phyloP scores from a whole-genome alignment of 1,140 invertebrate genomes.

The Pseudomyrmex dendroicus region DNA sequence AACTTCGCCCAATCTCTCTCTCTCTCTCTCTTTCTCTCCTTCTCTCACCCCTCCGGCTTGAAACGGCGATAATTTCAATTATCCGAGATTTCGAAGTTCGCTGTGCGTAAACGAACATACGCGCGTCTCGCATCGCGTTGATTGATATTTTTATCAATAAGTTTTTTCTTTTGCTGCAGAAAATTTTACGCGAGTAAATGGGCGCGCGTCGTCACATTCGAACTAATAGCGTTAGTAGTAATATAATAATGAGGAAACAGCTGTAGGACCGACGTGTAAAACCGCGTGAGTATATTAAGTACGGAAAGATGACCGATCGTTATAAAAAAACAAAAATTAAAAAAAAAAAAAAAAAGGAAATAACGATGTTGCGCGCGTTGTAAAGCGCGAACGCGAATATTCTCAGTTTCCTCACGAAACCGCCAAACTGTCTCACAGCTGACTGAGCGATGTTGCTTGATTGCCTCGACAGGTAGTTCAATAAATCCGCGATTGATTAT shows the following conservation, averaged over 20 bases:
- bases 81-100: neutral
- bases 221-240: slow-evolving; percentile 2
- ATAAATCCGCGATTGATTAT: slow-evolving; percentile 59
- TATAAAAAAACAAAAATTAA: neutral
- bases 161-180: neutral
- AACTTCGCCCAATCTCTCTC: neutral
- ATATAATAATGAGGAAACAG: neutral
- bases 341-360: too few relatives aligned
- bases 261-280: neutral
- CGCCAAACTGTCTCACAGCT: slow-evolving; percentile 26
- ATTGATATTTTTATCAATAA: slow-evolving; percentile 15
- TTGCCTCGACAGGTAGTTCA: slow-evolving; percentile 27
- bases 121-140: neutral
- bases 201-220: neutral
- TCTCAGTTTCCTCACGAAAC: slow-evolving; percentile 9
- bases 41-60: neutral
- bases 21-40: too few relatives aligned
- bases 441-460: slow-evolving; percentile 31
- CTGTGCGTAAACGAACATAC: neutral
- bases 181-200: neutral
- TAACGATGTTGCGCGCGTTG: too few relatives aligned
- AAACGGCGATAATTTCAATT: neutral
- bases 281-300: neutral
- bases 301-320: neutral
- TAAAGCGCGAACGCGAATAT: neutral